Conservation (phyloP, 2,113 vertebrate genomes). For the Rhinolophus ferrumequinum region DNA sequence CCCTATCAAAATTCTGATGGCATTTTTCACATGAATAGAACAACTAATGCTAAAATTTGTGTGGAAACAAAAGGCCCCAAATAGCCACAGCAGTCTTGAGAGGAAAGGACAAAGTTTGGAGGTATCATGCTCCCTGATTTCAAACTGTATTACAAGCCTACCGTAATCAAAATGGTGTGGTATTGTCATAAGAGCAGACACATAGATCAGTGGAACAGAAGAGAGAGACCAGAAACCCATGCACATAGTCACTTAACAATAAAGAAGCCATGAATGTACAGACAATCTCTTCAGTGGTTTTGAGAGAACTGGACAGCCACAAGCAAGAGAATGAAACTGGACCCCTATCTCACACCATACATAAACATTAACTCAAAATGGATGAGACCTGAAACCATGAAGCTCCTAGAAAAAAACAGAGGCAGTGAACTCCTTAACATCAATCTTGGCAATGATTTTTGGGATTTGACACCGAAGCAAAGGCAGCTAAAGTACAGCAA, state of each 20-base stretch:
- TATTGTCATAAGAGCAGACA: not conserved
- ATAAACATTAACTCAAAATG: not conserved
- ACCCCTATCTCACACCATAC: not conserved
- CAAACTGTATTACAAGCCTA: not conserved
- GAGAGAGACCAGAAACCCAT: not conserved
- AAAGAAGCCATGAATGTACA: no score
- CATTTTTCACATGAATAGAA: not conserved
- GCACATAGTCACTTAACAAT: no score
- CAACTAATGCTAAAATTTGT: not conserved
- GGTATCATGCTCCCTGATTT: not conserved
- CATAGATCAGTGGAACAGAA: not conserved
- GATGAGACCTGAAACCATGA: not conserved
- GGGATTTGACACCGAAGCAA: not conserved
- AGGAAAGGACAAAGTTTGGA: not conserved
- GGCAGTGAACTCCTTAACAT: not conserved
- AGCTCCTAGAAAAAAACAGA: not conserved
- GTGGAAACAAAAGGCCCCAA: not conserved
- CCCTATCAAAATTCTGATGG: not conserved
- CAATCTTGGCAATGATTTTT: not conserved
- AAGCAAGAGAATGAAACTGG: not conserved
- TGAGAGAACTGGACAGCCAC: not conserved
- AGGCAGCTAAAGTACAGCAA: not conserved
- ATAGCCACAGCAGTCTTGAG: not conserved
- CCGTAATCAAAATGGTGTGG: not conserved
- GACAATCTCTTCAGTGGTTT: no score